Evolutionary conservation across 2,797 vertebrate species (phyloP).

Genomic region (Leptatherina wallacei): DNA sequence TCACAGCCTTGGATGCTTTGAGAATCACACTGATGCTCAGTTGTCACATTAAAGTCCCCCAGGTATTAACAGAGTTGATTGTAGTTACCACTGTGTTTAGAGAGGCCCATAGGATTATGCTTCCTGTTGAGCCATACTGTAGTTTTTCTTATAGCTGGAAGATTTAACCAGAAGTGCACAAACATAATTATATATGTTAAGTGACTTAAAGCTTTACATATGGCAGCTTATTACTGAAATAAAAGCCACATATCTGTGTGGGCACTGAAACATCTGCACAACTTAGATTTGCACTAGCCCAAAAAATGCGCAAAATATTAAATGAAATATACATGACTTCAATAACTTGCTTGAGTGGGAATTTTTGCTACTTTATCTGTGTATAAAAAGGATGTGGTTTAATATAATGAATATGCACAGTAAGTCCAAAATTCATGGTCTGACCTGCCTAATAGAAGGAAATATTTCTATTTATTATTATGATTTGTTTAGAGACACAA

Average conservation of each 20-base stretch:
- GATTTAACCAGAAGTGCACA: conserved; percentile 23
- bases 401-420: background rate
- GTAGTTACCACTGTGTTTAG: conserved; percentile 34
- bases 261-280: conserved; percentile 13
- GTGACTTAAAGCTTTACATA: conserved; percentile 16
- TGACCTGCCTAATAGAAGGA: background rate
- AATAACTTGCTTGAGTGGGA: background rate
- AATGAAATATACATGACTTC: conserved; percentile 1
- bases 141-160: conserved; percentile 21
- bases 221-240: conserved; percentile 13
- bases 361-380: background rate
- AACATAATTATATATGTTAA: conserved; percentile 30
- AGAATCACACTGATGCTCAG: conserved; percentile 45
- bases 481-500: background rate
- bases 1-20: conserved; percentile 48
- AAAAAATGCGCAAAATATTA: background rate
- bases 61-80: conserved; percentile 39
- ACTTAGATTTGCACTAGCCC: background rate
- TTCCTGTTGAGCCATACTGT: conserved; percentile 18
- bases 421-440: background rate
- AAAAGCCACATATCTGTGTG: background rate
- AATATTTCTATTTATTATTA: background rate
- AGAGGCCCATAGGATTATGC: conserved; percentile 25
- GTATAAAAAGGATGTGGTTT: background rate
- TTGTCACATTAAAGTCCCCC: conserved; percentile 61